A percentile compares a stretch with the other conserved stretches of the same genome.
These are phyloP conservation scores for Blera fallax DNA, from an alignment of 2,888 invertebrate species.

Conservation along the genomic window DNA sequence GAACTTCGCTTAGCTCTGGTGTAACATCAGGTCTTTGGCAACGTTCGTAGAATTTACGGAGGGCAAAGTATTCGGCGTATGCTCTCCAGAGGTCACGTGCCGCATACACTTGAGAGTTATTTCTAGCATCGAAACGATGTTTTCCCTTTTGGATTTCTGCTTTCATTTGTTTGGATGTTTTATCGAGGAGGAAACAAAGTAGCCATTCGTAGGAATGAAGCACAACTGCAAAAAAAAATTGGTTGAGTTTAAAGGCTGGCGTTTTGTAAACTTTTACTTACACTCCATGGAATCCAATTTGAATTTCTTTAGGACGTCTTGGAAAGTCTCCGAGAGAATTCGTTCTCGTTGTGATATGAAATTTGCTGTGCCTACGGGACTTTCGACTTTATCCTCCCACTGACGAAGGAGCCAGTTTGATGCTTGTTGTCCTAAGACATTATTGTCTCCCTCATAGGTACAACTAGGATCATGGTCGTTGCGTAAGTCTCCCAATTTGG, in stretches of 20 bases:
- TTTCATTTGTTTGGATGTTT: conserved; percentile 86
- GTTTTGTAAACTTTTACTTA: conserved; percentile 72
- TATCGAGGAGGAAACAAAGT: conserved; percentile 88
- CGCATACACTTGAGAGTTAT: conserved; percentile 91
- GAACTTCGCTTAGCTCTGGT: conserved; percentile 77
- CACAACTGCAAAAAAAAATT: conserved; percentile 84
- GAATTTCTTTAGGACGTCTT: conserved; percentile 70
- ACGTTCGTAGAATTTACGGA: conserved; percentile 79
- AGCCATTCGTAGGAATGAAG: conserved; percentile 91
- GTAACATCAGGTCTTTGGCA: conserved; percentile 79
- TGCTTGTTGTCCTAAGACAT: conserved; percentile 93
- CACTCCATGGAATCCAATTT: conserved; percentile 77
- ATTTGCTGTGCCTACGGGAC: conserved; percentile 88
- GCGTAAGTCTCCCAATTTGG: conserved; percentile 92
- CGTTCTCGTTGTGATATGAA: conserved; percentile 85
- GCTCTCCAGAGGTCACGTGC: conserved; percentile 89
- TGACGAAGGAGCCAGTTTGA: conserved; percentile 92
- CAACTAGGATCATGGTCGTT: conserved; percentile 94
- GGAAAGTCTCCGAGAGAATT: conserved; percentile 80
- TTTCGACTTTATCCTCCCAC: conserved; percentile 84
- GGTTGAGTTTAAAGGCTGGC: background rate
- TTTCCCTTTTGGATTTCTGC: conserved; percentile 83
- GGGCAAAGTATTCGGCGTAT: conserved; percentile 88
- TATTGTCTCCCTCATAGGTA: conserved; percentile 97
- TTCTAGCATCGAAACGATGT: conserved; percentile 89